Conservation (phyloP, 2,113 vertebrate genomes). For the Carlito syrichta region DNA sequence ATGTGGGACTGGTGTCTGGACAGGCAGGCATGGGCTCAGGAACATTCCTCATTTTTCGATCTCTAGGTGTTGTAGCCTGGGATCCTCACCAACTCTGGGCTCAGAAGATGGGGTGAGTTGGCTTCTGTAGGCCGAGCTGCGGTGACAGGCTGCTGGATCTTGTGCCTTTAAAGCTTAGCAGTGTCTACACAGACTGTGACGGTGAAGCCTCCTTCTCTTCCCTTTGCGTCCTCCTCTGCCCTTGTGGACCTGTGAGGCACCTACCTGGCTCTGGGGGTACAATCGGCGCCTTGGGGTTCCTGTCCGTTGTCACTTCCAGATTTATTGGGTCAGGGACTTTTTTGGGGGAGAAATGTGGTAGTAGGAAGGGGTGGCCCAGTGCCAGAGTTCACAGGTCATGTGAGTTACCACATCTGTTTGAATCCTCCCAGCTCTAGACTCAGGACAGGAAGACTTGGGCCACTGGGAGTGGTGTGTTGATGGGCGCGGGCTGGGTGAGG, state of each 20-base stretch:
- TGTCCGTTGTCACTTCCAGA: too few species aligned
- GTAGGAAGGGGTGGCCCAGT: not conserved
- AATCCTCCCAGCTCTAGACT: not conserved
- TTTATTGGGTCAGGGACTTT: not conserved
- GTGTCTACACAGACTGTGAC: not conserved
- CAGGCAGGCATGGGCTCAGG: not conserved
- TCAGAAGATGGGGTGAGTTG: not conserved
- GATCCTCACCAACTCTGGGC: not conserved
- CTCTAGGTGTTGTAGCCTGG: not conserved
- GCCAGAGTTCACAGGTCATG: not conserved
- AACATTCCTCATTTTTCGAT: not conserved
- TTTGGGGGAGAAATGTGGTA: not conserved
- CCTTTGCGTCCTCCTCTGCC: not conserved
- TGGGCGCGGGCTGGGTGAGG: not conserved
- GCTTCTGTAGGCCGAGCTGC: constrained; percentile 28
- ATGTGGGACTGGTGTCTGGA: too few species aligned
- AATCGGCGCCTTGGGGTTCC: not conserved
- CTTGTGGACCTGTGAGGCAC: too few species aligned
- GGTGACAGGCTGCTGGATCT: not conserved
- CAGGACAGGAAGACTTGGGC: not conserved
- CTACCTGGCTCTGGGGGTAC: not conserved
- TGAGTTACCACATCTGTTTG: not conserved
- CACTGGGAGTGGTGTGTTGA: not conserved
- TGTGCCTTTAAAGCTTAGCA: not conserved
- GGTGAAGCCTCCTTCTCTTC: not conserved